phyloP scores from a whole-genome alignment of 2,888 invertebrate species.

The Sepiola atlantica region DNA sequence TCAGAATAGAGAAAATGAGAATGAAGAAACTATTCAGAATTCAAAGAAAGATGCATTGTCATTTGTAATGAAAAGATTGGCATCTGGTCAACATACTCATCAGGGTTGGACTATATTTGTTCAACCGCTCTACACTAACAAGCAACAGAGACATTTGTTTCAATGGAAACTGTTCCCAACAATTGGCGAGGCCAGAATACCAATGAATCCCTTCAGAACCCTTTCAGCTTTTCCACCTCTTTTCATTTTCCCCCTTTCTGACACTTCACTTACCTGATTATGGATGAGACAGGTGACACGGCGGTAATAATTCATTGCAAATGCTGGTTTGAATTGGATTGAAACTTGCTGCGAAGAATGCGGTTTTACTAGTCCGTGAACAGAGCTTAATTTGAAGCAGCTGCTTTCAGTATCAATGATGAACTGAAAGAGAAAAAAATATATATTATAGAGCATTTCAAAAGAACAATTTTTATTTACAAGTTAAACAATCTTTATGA shows the following conservation, averaged over 20 bases:
- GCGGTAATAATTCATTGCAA: conserved; percentile 73
- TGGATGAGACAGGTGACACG: conserved; percentile 71
- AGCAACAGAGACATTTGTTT: background rate
- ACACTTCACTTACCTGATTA: conserved; percentile 67
- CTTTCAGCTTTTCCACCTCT: background rate
- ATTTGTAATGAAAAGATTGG: background rate
- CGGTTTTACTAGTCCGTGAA: conserved; percentile 54
- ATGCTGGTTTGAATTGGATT: conserved; percentile 68
- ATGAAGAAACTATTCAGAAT: background rate
- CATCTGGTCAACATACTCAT: background rate
- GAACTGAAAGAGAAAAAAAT: background rate
- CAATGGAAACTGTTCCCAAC: background rate
- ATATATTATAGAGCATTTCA: background rate
- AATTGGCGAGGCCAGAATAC: background rate
- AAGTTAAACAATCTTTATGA: background rate
- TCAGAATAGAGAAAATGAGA: background rate
- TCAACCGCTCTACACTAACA: background rate
- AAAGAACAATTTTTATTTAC: background rate
- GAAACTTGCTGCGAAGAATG: conserved; percentile 64
- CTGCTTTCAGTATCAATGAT: background rate
- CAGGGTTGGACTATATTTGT: background rate
- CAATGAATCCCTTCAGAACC: background rate
- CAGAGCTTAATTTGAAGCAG: background rate
- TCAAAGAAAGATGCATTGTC: background rate
- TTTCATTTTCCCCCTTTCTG: background rate